Percentiles rank a stretch among this genome's conserved stretches.
Evolutionary conservation across 2,888 invertebrate species (phyloP).

Genomic region (Busseola fusca): DNA sequence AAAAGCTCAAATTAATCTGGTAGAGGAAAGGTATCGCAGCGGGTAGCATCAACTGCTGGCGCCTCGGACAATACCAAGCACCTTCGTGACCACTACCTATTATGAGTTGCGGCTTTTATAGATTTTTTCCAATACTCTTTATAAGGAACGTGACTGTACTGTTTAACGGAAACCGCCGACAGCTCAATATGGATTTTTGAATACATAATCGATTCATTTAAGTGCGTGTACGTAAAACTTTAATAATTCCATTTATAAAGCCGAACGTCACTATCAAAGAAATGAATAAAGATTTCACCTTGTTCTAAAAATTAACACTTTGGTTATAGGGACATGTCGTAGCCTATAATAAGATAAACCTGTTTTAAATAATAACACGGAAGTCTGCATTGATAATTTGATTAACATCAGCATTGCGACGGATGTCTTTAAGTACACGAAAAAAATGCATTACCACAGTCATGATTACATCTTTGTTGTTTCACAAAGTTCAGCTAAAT

Average conservation of each 20-base stretch:
- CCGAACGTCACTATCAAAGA: slow-evolving; percentile 22
- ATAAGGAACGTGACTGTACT: slow-evolving; percentile 80
- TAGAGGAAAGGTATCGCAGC: slow-evolving; percentile 79
- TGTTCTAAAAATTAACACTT: slow-evolving; percentile 43
- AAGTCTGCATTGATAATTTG: slow-evolving; percentile 84
- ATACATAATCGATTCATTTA: slow-evolving; percentile 76
- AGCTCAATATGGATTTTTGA: slow-evolving; percentile 78
- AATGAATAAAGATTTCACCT: slow-evolving; percentile 36
- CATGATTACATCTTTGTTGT: slow-evolving; percentile 85
- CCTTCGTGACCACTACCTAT: slow-evolving; percentile 86
- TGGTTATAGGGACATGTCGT: slow-evolving; percentile 44
- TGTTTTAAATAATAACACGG: slow-evolving; percentile 83
- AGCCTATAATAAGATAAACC: slow-evolving; percentile 67
- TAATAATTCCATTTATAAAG: slow-evolving; percentile 63
- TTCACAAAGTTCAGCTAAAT: slow-evolving; percentile 87
- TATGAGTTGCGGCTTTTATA: slow-evolving; percentile 81
- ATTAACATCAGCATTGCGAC: slow-evolving; percentile 79
- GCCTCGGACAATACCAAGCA: slow-evolving; percentile 78
- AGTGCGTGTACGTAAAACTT: slow-evolving; percentile 62
- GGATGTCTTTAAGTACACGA: slow-evolving; percentile 81
- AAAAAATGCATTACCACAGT: slow-evolving; percentile 85
- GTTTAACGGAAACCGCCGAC: slow-evolving; percentile 78
- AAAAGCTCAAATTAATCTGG: slow-evolving; percentile 72
- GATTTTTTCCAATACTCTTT: slow-evolving; percentile 79
- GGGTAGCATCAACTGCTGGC: slow-evolving; percentile 82